Base-by-base conservation (phyloP, 2,113 vertebrate species). In the Progne subis region DNA sequence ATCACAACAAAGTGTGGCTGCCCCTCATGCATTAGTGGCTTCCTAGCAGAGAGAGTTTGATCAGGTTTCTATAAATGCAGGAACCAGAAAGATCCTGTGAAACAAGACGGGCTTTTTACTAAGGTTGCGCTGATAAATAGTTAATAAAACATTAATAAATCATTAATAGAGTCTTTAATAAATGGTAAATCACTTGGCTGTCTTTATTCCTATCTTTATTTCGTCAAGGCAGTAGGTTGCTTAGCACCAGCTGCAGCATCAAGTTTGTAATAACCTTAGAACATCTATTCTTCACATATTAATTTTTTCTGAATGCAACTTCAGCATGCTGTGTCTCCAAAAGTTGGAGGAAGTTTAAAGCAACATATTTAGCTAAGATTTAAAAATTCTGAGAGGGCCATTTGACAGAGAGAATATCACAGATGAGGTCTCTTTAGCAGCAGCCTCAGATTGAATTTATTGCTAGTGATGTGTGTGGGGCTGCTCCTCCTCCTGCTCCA, bases 71-170 rank as follows among this genome's bases (percentile, higher is more conserved):
- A 46, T 81, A 83, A 94, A 78, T 88, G 86, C 80, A 84, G 69
- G 78, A 88, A 67, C 18, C 23, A 88, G 71, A 88, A 88, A 76
- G 64, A 84, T 68, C 26, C 76, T 92, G 80, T 86, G 93, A 93
- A 94, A 65, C 49, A 86, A 81, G 80, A 75, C 28, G n/a, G 0
- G 4, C 23, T 76, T 94, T 94, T 94, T 92, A 79, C 81, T 57
- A 84, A 90, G 82, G 80, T 69, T 84, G 60, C 79, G 39, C 67
- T 95, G 88, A 95, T 96, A 90, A 96, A 96, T 94, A 90, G 79
- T 94, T 97, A 83, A 96, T 94, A 93, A 94, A 94, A 90, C 82
- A 80, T 90, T 81, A 94, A 92, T 95, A 92, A 95, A 93, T 86
- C 92, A 96, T 96, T 90, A 94, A 71, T 65, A 60, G 50, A 77